Base-by-base conservation (phyloP, 2,888 invertebrate genomes). In the Vanessa cardui region DNA sequence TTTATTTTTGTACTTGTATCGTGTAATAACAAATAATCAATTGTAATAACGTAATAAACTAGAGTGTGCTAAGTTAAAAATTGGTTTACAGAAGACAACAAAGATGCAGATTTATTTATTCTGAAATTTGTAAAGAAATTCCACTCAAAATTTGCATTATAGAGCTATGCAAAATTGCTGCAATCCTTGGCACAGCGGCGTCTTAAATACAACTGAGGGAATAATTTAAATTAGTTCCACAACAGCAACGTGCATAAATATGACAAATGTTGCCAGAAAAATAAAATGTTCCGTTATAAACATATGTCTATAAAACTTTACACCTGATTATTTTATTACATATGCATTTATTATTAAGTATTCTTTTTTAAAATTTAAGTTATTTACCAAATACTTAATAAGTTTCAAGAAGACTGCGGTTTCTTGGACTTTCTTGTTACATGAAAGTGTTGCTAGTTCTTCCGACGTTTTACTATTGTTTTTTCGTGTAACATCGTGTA, bases 141-240 rank as follows among this genome's bases (percentile, higher is more conserved):
- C 49, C 47, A 66, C 63, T 66, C 66, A 63, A 66, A 69, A 69
- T 69, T 69, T 69, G 69, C 69, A 69, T 69, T 66, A 63, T 66
- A 69, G 63, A 69, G 69, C 47, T 61, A 69, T 69, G 66, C 69
- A 63, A 63, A 69, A 66, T 60, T 54, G 49, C 50, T 54, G 47
- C 62, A 66, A 45, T 66, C 62, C 62, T 62, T 69, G 62, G 52
- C 44, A 56, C 59, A 62, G 62, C 59, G 62, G 66, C 62, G 50
- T 66, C 62, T 62, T 69, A 47, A 65, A 65, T 45, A 62, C 45
- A 46, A 60, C 52, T 56, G 49, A 33, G 63, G 46, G 61, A 68
- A 68, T 58, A 65, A 69, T 65, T 69, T 46, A 69, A 65, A 69
- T 65, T 64, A 68, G 60, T 64, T 47, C 58, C 26, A 62, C 64